Evolutionary conservation across 1,140 invertebrate genomes (phyloP), one percentile per base, ranked within the genome.

Genomic region (Papilio polytes): DNA sequence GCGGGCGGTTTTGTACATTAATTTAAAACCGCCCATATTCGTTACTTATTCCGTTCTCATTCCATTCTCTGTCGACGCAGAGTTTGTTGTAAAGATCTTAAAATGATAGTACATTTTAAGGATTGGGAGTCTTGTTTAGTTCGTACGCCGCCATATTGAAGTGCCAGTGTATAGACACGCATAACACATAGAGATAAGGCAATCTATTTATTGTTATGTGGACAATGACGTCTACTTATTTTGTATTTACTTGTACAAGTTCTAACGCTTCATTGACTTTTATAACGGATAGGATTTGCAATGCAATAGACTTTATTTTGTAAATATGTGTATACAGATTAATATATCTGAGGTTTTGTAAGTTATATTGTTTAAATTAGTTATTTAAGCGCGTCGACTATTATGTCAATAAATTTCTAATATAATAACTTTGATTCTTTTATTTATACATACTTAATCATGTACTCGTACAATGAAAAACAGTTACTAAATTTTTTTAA

Each of bases 301-400:
- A 87, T 87, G 88, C 88, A 91, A 92, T 91, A 88, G 83, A 82
- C 82, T 86, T 86, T 88, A 86, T 91, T 92, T 93, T 94, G 92
- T 94, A 94, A 93, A 94, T 94, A 94, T 94, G 91, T 94, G 92
- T 92, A 94, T 94, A 94, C 86, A 85, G 81, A 87, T 84, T 70
- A 86, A 86, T 85, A 86, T 82, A 84, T 87, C 77, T 78, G 77
- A 66, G 77, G 56, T 78, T 78, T 78, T 36, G 46, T 78, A 78
- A 59, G n/a, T 44, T 20, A 78, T 78, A 66, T 44, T 78, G 53
- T 78, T 78, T 78, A 78, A 66, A 20, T 63, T 78, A 78, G 77
- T 66, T 63, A 51, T 56, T 63, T 74, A 78, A 78, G 77, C n/a
- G 0, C 48, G 51, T 56, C 48, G 59, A 78, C 31, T 31, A 53